Evolutionary conservation across 2,888 invertebrate species (phyloP), one percentile per base, ranked within the genome.

Genomic region (Dorcus hopei): DNA sequence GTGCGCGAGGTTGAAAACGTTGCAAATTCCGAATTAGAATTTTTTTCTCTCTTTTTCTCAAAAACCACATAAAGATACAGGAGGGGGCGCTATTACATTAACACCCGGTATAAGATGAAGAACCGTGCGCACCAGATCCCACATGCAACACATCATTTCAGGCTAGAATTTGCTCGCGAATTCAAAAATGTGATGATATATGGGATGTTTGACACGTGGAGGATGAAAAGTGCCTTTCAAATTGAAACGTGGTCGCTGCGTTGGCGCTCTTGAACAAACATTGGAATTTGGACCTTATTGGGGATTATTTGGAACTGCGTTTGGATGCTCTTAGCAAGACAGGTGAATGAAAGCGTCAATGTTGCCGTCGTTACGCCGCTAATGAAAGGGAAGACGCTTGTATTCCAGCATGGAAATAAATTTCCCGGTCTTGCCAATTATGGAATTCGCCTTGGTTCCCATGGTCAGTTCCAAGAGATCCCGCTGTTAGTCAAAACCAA

Each of bases 401-500:
- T 68, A 80, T 73, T 69, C 79, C 1, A 84, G 67, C 80, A 82
- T 81, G 39, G 79, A 77, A 58, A 72, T 78, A 67, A 84, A 84
- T 38, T 79, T 66, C 1, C 77, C 77, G 38, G 79, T 76, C 2
- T 76, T 67, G 9, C 83, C 84, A 14, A 83, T 70, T 0, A 70
- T 67, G 70, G 80, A 79, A 1, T 74, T 73, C 11, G 41, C 79
- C 52, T 81, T 81, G 19, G 80, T 79, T 75, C 78, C 80, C 6
- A 84, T 74, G 64, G 79, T 79, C 39, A 85, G 73, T 69, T 81
- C 79, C 49, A 84, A 65, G n/a, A 83, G 82, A 64, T 79, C 80
- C n/a, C n/a, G n/a, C n/a, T n/a, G n/a, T n/a, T n/a, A n/a, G n/a
- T n/a, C n/a, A n/a, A n/a, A n/a, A n/a, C n/a, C n/a, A n/a, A n/a